These are phyloP conservation scores for Pitangus sulphuratus DNA, from an alignment of 2,797 vertebrate genomes.

Conservation along the genomic window DNA sequence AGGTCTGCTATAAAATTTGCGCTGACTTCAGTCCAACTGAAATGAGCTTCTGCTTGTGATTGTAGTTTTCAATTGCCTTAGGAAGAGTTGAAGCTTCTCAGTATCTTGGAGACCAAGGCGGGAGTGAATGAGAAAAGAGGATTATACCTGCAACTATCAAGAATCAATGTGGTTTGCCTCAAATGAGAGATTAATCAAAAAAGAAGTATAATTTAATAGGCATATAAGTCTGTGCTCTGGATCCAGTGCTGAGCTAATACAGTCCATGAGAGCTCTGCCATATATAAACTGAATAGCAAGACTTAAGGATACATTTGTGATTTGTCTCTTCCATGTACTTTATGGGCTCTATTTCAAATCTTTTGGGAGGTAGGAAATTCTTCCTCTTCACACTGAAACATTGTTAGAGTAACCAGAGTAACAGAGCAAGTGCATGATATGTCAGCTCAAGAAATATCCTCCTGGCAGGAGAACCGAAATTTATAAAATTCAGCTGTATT, in stretches of 20 bases:
- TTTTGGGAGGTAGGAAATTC: background rate
- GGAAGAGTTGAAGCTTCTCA: background rate
- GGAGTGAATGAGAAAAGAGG: background rate
- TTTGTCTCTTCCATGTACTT: background rate
- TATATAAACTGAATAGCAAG: background rate
- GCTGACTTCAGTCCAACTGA: background rate
- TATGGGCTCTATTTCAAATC: background rate
- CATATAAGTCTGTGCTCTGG: background rate
- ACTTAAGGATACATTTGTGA: background rate
- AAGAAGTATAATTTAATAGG: background rate
- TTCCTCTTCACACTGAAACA: background rate
- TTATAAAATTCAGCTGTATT: background rate
- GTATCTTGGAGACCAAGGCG: background rate
- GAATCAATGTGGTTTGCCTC: background rate
- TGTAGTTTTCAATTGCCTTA: background rate
- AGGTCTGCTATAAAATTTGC: background rate
- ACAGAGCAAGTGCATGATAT: background rate
- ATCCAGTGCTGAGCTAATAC: background rate
- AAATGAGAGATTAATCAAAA: background rate
- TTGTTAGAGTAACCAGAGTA: background rate
- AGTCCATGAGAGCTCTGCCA: background rate
- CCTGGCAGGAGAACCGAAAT: background rate
- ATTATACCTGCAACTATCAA: background rate
- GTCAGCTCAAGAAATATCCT: background rate
- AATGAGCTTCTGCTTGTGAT: background rate